Base-by-base conservation (phyloP, 2,113 vertebrate genomes). In the Phaethon lepturus region DNA sequence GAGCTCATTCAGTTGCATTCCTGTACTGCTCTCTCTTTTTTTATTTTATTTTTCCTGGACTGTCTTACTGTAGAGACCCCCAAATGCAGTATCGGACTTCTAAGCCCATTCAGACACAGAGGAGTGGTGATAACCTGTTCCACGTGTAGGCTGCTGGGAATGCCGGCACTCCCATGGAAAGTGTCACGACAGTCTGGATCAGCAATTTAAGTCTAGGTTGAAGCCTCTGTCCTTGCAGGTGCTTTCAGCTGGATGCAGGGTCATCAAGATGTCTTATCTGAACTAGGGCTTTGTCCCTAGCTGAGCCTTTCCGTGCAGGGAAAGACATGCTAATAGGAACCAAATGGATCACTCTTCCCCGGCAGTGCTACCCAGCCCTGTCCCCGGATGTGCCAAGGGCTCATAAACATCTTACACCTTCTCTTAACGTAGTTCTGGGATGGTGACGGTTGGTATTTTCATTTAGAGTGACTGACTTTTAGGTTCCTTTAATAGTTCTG, bases 1-100 rank as follows among this genome's bases (percentile, higher is more conserved):
- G 92, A 96, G 53, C 67, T 94, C 77, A 79, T 17, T 76, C 77
- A 42, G 88, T 88, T 88, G 25, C 49, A 45, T 86, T 95, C 62
- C 62, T 4, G 0, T 64, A 31, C 73, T 75, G 49, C n/a, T n/a
- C 26, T 76, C 47, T 60, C 17, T 75, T 55, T 88, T 75, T 78
- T 45, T 17, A 2, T 75, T 88, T 42, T 82, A 2, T 83, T 88
- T 91, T 92, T 69, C 52, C 35, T 11, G 10, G n/a, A 50, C 58
- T 77, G 0, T 66, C 19, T 80, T 86, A 25, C 19, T 77, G n/a
- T 3, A 23, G 20, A 59, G 5, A 42, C 18, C 31, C 59, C 53
- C 11, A 3, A 88, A 63, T 67, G 60, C 33, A 52, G 1, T 35
- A 44, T 9, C 23, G 44, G 49, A 71, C 8, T 62, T 20, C 18